A percentile compares a stretch with the other conserved stretches of the same genome.
Evolutionary conservation across 2,797 vertebrate species (phyloP).

Genomic region (Mionectes olivaceus): DNA sequence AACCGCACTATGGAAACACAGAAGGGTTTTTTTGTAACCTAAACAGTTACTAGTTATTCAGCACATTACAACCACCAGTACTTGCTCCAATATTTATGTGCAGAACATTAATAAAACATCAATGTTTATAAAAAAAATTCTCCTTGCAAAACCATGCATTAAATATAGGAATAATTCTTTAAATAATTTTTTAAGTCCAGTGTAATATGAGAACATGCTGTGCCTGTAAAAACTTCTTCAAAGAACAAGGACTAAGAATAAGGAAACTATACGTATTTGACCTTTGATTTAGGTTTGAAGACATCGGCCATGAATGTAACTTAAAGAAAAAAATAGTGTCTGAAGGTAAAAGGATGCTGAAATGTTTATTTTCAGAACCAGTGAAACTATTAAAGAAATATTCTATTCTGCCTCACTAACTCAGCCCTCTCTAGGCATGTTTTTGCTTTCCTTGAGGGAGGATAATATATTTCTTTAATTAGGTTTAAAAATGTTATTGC

Average conservation of each 20-base stretch:
- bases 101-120: constrained; percentile 8
- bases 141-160: constrained; percentile 23
- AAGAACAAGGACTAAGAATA: background rate
- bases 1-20: constrained; percentile 31
- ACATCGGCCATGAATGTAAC: background rate
- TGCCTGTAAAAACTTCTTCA: background rate
- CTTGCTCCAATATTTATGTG: background rate
- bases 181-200: background rate
- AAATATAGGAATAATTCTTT: constrained; percentile 6
- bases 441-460: background rate
- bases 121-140: background rate
- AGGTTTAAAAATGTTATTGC: background rate
- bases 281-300: constrained; percentile 21
- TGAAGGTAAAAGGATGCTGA: background rate
- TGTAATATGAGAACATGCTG: background rate
- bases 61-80: background rate
- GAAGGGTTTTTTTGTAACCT: background rate
- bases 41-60: constrained; percentile 10
- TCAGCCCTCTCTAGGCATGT: background rate
- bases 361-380: background rate
- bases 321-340: background rate
- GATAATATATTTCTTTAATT: constrained; percentile 42
- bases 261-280: background rate
- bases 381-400: background rate
- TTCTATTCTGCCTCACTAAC: background rate